A percentile compares a stretch with the other conserved stretches of the same genome.
These are phyloP conservation scores for Crossaster papposus DNA, from an alignment of 53 echinoderm and acorn worm genomes.

Conservation along the genomic window DNA sequence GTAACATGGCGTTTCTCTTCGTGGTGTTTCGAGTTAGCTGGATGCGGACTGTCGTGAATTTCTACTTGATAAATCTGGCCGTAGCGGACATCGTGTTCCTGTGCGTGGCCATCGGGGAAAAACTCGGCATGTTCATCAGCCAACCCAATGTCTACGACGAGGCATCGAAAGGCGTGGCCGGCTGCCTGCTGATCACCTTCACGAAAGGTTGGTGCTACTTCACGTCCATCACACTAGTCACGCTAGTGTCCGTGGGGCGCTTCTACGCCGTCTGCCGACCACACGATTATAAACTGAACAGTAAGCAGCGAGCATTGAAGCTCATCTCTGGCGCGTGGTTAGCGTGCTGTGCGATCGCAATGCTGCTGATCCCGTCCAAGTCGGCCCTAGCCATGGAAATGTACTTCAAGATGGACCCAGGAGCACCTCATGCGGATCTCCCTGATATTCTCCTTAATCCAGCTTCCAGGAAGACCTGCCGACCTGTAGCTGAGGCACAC, in stretches of 20 bases:
- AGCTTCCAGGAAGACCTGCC: constrained; percentile 22
- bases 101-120: constrained; percentile 34
- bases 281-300: constrained; percentile 43
- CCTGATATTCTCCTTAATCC: constrained; percentile 8
- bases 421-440: constrained; percentile 5
- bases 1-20: constrained; percentile 62
- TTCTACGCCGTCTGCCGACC: constrained; percentile 70
- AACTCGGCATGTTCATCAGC: constrained; percentile 31
- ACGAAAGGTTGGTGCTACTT: constrained; percentile 56
- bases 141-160: constrained; percentile 36
- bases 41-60: constrained; percentile 68
- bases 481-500: constrained; percentile 7
- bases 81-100: constrained; percentile 63
- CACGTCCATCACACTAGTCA: constrained; percentile 63
- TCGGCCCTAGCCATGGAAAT: neutral
- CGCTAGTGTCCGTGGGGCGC: constrained; percentile 60
- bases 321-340: constrained; percentile 60
- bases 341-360: constrained; percentile 27
- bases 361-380: constrained; percentile 38
- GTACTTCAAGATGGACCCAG: neutral
- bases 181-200: constrained; percentile 48
- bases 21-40: constrained; percentile 66
- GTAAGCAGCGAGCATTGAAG: constrained; percentile 29
- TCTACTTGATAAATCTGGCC: constrained; percentile 65
- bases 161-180: constrained; percentile 17